Percentiles rank a stretch among this genome's conserved stretches.
phyloP scores from a whole-genome alignment of 2,113 vertebrate species.

The Todiramphus chloris region DNA sequence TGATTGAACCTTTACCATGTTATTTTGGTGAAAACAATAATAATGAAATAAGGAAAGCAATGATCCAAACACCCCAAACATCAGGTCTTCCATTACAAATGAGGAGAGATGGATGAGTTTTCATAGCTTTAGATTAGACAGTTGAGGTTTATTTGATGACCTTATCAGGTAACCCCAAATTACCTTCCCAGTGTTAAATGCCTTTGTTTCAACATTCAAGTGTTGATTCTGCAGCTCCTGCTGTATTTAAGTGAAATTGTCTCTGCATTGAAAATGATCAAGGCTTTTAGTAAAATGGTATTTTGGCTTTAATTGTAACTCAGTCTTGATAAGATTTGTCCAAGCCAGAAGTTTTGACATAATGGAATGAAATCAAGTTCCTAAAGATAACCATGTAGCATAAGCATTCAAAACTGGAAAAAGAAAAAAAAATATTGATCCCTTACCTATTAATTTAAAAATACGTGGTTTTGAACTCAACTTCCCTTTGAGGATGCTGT shows the following conservation, averaged over 20 bases:
- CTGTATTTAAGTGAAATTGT: background rate
- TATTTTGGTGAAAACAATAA: background rate
- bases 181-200: background rate
- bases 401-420: background rate
- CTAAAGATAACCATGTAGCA: background rate
- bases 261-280: background rate
- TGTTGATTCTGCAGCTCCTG: background rate
- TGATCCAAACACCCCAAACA: background rate
- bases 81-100: background rate
- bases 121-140: background rate
- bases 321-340: background rate
- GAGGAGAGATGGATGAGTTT: background rate
- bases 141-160: background rate
- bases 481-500: background rate
- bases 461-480: conserved; percentile 24
- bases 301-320: background rate
- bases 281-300: background rate
- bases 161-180: background rate
- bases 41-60: background rate
- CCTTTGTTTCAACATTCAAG: background rate
- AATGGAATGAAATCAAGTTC: background rate
- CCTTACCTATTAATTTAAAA: conserved; percentile 33
- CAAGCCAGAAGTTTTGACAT: background rate
- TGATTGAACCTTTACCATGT: background rate
- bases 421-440: background rate